Base-by-base conservation (phyloP, 2,113 vertebrate species). In the Tragelaphus imberbis region DNA sequence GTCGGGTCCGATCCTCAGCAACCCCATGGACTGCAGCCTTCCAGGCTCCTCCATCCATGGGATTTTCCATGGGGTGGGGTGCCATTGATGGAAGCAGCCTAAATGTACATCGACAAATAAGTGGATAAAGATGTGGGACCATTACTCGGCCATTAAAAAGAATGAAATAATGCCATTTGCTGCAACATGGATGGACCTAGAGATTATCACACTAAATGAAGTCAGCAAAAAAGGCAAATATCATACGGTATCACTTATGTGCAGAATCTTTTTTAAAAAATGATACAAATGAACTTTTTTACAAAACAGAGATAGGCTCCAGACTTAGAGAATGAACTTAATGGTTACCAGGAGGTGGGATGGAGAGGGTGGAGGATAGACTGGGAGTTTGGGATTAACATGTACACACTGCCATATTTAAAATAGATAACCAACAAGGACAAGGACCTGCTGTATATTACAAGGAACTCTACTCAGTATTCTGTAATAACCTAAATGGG, bases 51-150 rank as follows among this genome's bases (percentile, higher is more conserved):
- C n/a, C n/a, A n/a, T n/a, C n/a, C n/a, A n/a, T n/a, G n/a, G n/a
- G n/a, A n/a, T n/a, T n/a, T n/a, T n/a, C n/a, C n/a, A n/a, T n/a
- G n/a, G n/a, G n/a, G n/a, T n/a, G n/a, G n/a, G n/a, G n/a, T n/a
- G n/a, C n/a, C n/a, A n/a, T n/a, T n/a, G n/a, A n/a, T 0, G 5
- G 79, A 81, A n/a, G 30, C 79, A 81, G 9, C 49, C 79, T 53
- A 53, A 53, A 81, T 0, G 0, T 6, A 6, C 79, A 53, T 6
- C 0, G 5, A 21, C 47, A 81, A 17, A 53, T 0, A 28, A 51
- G 33, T 12, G 28, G 28, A 81, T 33, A 6, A 81, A 81, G 49
- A 53, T 53, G 28, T 33, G 49, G 79, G 51, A 49, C 27, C 49
- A 49, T 5, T 79, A 79, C 27, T 79, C 44, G 49, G 44, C 25